These are phyloP conservation scores for Varroa destructor DNA, from an alignment of 1,140 invertebrate genomes.

Conservation along the genomic window DNA sequence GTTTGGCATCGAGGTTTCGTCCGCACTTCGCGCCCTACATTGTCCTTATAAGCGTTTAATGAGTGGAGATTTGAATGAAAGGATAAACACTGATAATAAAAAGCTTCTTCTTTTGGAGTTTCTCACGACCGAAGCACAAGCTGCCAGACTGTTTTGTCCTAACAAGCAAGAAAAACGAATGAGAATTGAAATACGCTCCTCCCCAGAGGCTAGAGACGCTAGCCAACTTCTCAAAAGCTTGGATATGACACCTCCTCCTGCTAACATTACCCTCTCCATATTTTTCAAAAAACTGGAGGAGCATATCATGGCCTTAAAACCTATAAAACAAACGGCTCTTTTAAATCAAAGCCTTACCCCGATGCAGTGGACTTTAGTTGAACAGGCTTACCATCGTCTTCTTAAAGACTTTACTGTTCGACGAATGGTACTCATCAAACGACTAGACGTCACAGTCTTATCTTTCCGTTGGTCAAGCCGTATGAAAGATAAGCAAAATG, in stretches of 20 bases:
- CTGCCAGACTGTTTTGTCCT: not conserved
- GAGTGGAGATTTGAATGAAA: not conserved
- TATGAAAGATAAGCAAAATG: conserved; percentile 20
- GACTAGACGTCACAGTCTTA: conserved; percentile 1
- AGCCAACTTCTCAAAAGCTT: not conserved
- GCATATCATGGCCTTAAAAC: not conserved
- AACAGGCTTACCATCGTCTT: conserved; percentile 2
- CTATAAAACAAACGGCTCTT: not conserved
- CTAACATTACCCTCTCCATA: not conserved
- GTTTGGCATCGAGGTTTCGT: conserved; percentile 2
- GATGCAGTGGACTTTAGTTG: not conserved
- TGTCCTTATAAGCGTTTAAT: conserved; percentile 2
- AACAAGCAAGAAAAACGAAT: not conserved
- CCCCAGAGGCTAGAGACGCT: conserved; percentile 7
- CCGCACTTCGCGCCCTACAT: not conserved
- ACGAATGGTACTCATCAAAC: conserved; percentile 25
- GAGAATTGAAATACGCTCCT: not conserved
- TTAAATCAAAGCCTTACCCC: not conserved
- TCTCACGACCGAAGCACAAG: conserved; percentile 1
- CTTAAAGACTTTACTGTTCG: conserved; percentile 16
- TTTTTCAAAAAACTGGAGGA: not conserved
- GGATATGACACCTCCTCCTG: not conserved
- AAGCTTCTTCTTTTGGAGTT: conserved; percentile 12
- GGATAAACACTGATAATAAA: not conserved
- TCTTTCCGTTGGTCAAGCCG: conserved; percentile 15